Conservation (phyloP, 2,888 invertebrate species). For the Zonitis immaculata region DNA sequence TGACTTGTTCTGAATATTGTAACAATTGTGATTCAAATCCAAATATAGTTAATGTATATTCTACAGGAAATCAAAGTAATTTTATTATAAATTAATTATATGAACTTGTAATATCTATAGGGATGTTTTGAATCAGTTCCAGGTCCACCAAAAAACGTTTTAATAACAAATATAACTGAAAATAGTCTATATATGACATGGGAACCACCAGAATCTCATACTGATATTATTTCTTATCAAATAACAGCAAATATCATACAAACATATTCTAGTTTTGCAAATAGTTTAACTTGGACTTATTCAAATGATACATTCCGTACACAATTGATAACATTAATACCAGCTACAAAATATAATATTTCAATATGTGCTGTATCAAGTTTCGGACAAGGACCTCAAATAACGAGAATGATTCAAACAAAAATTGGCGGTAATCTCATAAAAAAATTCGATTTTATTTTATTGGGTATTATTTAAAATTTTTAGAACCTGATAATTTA, state of each 20-base stretch:
- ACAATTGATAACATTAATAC: constrained; percentile 61
- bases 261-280: constrained; percentile 55
- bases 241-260: constrained; percentile 54
- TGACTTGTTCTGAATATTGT: constrained; percentile 27
- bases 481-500: constrained; percentile 58
- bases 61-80: constrained; percentile 34
- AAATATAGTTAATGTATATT: constrained; percentile 34
- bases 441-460: constrained; percentile 3
- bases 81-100: constrained; percentile 1
- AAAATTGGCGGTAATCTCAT: constrained; percentile 55
- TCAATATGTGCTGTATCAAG: constrained; percentile 63
- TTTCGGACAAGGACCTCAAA: constrained; percentile 57
- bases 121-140: no score
- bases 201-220: constrained; percentile 55
- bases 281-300: constrained; percentile 56
- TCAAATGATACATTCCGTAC: constrained; percentile 56
- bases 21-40: constrained; percentile 25
- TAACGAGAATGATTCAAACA: constrained; percentile 60
- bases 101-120: no score
- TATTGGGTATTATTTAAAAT: constrained; percentile 3
- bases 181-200: constrained; percentile 59
- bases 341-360: constrained; percentile 72
- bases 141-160: constrained; percentile 63
- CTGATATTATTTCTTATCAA: constrained; percentile 54
- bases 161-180: constrained; percentile 57